Percentiles rank a stretch among this genome's conserved stretches.
Conservation (phyloP, 2,888 invertebrate genomes). For the Drosophila mulleri region DNA sequence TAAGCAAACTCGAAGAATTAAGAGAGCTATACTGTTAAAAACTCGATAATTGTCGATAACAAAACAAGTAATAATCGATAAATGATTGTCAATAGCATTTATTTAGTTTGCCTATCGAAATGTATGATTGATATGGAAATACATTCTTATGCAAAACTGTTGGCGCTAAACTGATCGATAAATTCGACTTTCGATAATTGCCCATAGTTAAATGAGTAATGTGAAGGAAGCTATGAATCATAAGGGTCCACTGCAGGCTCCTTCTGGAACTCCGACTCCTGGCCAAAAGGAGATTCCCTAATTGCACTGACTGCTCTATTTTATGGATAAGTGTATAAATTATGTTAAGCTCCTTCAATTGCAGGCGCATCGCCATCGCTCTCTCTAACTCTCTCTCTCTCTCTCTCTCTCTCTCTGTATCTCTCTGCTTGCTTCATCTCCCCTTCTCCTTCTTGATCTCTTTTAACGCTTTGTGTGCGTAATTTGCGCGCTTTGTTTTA, state of each 20-base stretch:
- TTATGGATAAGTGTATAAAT: constrained; percentile 6
- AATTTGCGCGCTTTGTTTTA: constrained; percentile 82
- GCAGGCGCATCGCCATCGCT: neutral
- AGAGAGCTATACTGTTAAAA: too few species aligned
- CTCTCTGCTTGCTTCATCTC: neutral
- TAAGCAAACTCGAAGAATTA: too few species aligned
- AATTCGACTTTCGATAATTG: neutral
- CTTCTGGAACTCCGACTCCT: neutral
- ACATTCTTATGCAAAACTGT: neutral
- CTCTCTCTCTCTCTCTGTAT: neutral
- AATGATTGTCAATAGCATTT: neutral
- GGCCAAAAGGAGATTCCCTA: neutral
- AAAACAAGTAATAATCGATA: neutral
- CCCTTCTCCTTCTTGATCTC: neutral
- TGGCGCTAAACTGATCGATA: neutral
- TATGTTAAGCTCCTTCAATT: constrained; percentile 3
- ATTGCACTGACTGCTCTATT: neutral
- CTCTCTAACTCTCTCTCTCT: neutral
- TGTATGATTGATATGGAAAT: neutral
- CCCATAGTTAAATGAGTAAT: neutral
- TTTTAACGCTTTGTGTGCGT: constrained; percentile 40
- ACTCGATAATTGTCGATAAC: too few species aligned
- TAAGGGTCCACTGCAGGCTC: too few species aligned
- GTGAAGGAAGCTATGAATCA: too few species aligned
- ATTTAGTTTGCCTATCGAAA: neutral